These are phyloP conservation scores for Urocyon cinereoargenteus DNA, from an alignment of 2,797 vertebrate species.

Conservation along the genomic window DNA sequence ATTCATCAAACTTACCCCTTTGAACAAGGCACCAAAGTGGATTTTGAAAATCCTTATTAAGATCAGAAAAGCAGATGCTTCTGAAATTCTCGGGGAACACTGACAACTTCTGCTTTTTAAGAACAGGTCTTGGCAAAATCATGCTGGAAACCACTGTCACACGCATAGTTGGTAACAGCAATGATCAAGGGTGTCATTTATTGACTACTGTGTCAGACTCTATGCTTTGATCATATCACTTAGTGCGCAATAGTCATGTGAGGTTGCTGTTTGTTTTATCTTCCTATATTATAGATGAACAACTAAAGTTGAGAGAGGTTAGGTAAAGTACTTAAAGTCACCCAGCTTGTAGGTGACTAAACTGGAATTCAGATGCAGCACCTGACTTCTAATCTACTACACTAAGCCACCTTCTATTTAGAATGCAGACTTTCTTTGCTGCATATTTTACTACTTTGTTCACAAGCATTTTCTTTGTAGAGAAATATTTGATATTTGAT, in stretches of 20 bases:
- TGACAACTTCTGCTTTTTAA: conserved; percentile 8
- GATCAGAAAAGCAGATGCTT: conserved; percentile 14
- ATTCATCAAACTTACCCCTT: conserved; percentile 31
- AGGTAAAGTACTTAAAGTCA: not conserved
- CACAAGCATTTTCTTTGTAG: not conserved
- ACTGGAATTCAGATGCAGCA: not conserved
- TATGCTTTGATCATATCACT: not conserved
- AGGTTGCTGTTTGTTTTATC: not conserved
- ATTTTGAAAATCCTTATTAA: conserved; percentile 43
- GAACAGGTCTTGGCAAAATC: not conserved
- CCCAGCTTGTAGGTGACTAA: not conserved
- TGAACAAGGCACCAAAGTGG: conserved; percentile 28
- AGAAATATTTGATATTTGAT: not conserved
- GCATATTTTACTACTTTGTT: not conserved
- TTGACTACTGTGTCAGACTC: not conserved
- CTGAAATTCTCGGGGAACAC: conserved; percentile 5
- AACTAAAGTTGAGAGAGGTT: not conserved
- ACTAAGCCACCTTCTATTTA: not conserved
- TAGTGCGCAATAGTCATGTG: not conserved
- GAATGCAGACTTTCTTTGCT: not conserved
- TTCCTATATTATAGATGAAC: not conserved
- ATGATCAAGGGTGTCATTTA: not conserved
- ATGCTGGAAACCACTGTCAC: not conserved
- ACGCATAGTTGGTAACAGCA: not conserved
- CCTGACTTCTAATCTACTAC: not conserved